Evolutionary conservation across 2,113 vertebrate genomes (phyloP).

Genomic region (Hystrix brachyura): DNA sequence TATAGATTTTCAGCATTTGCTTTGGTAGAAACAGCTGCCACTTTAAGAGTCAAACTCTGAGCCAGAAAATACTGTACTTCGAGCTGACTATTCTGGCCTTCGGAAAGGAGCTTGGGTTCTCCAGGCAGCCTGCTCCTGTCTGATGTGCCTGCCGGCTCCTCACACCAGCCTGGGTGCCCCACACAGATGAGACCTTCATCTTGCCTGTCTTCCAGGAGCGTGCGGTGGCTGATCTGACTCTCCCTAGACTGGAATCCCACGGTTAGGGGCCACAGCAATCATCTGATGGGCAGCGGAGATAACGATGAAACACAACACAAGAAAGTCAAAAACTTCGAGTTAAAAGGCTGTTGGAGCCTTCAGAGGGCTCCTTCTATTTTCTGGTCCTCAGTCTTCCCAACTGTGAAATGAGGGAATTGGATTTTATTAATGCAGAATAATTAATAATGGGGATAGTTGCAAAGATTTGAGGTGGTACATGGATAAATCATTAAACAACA

Average conservation of each 20-base stretch:
- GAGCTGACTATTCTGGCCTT: conserved; percentile 60
- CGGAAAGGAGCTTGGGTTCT: background rate
- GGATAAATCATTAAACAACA: background rate
- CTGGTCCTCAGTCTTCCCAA: background rate
- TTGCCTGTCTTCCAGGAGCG: background rate
- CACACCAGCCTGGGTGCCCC: background rate
- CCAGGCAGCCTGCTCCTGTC: background rate
- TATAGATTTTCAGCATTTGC: conserved; percentile 87
- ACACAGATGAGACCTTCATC: background rate
- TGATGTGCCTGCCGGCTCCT: background rate
- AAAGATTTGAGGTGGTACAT: background rate
- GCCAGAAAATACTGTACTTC: conserved; percentile 75
- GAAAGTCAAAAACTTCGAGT: accelerated
- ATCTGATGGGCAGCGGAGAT: background rate
- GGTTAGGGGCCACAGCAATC: background rate
- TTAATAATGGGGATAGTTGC: background rate
- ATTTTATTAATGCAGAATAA: accelerated
- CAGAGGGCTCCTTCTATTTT: background rate
- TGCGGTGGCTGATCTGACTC: accelerated
- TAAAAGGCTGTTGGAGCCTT: accelerated
- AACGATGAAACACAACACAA: too few relatives aligned
- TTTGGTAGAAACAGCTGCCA: conserved; percentile 81
- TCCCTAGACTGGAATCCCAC: background rate
- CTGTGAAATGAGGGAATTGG: background rate
- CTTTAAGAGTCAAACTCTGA: conserved; percentile 56